These are phyloP conservation scores for Andrena praecox DNA, from an alignment of 2,888 invertebrate genomes.

Conservation along the genomic window DNA sequence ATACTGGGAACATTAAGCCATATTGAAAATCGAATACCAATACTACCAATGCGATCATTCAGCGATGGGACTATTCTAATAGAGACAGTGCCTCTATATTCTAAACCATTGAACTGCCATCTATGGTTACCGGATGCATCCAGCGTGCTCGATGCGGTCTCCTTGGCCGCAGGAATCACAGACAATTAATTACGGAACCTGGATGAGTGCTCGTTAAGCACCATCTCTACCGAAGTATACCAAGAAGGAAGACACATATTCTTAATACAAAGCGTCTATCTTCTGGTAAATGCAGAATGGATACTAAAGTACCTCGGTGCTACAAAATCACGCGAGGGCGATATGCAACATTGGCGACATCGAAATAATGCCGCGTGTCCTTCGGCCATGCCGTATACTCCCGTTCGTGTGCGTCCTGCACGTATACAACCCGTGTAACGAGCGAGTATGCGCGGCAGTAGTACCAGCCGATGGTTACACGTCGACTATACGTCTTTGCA, in stretches of 20 bases:
- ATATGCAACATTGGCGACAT: constrained; percentile 7
- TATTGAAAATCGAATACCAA: constrained; percentile 2
- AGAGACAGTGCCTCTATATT: no score
- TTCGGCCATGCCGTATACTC: constrained; percentile 39
- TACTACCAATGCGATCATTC: constrained; percentile 25
- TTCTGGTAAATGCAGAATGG: neutral
- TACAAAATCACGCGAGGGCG: neutral
- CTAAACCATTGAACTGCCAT: constrained; percentile 69
- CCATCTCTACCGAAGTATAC: neutral
- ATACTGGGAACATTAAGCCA: constrained; percentile 29
- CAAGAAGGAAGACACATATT: no score
- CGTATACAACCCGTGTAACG: constrained; percentile 43
- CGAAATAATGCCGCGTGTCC: constrained; percentile 38
- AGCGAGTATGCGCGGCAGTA: constrained; percentile 46
- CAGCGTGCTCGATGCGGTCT: constrained; percentile 39
- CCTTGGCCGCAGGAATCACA: constrained; percentile 39
- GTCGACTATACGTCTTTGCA: constrained; percentile 53
- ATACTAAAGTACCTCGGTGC: neutral
- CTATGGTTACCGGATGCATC: constrained; percentile 62
- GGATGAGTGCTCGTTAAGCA: neutral
- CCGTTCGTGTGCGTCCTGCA: constrained; percentile 26
- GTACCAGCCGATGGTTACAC: constrained; percentile 65
- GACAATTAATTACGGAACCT: constrained; percentile 67
- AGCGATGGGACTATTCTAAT: constrained; percentile 40
- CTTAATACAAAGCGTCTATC: no score